Percentiles rank a stretch among this genome's conserved stretches.
Evolutionary conservation across 2,113 vertebrate species (phyloP).

Genomic region (Picathartes gymnocephalus): DNA sequence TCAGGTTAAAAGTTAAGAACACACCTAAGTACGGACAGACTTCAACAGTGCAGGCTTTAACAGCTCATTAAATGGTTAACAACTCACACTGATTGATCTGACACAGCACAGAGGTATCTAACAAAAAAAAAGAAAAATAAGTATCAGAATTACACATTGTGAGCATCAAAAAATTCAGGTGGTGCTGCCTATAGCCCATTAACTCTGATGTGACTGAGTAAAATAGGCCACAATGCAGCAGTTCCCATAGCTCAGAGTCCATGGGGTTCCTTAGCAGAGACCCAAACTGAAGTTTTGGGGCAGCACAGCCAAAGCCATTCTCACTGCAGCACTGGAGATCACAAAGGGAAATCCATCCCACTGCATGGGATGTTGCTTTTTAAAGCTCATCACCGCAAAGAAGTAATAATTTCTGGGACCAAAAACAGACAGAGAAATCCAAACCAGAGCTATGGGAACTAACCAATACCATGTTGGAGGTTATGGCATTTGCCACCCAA

Average conservation of each 20-base stretch:
- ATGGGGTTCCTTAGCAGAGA: neutral
- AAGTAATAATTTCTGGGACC: neutral
- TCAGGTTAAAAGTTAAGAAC: neutral
- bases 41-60: neutral
- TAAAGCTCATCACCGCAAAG: neutral
- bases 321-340: neutral
- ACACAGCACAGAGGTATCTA: neutral
- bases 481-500: neutral
- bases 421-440: neutral
- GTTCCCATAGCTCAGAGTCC: neutral
- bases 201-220: neutral
- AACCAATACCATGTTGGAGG: accelerated
- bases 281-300: neutral
- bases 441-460: neutral
- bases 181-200: accelerated
- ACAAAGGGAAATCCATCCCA: accelerated
- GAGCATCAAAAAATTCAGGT: neutral
- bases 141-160: neutral
- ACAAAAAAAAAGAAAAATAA: neutral
- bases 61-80: neutral
- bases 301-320: neutral
- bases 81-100: neutral
- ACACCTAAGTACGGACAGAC: neutral
- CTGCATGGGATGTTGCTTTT: neutral
- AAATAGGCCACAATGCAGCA: neutral